phyloP scores from a whole-genome alignment of 2,888 invertebrate genomes.

The Lissonota sp. region DNA sequence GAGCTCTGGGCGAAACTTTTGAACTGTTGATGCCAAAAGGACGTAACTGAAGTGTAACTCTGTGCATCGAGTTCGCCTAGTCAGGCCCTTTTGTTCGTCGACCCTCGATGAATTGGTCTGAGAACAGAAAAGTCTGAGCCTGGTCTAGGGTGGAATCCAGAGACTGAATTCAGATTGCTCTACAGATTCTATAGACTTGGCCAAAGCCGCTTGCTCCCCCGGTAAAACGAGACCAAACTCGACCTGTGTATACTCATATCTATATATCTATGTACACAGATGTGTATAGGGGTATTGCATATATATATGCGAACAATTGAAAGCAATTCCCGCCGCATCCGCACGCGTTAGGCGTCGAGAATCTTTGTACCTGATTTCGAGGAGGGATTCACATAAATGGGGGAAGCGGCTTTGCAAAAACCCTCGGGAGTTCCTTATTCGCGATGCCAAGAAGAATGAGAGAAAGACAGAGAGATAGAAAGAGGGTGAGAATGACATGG shows the following conservation, averaged over 20 bases:
- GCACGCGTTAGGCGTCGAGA: conserved; percentile 30
- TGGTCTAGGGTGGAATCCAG: conserved; percentile 15
- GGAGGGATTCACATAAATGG: conserved; percentile 21
- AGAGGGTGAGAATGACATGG: no score
- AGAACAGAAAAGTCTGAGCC: not conserved
- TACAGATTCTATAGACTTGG: conserved; percentile 53
- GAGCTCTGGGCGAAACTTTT: no score
- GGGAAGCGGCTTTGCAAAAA: not conserved
- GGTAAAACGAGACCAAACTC: conserved; percentile 9
- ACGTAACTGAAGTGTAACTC: no score
- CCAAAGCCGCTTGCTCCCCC: conserved; percentile 38
- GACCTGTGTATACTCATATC: not conserved
- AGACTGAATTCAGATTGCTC: conserved; percentile 46
- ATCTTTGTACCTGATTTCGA: conserved; percentile 47
- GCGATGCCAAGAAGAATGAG: conserved; percentile 3
- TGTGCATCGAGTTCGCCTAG: no score
- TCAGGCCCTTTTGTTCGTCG: not conserved
- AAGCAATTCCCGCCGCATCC: conserved; percentile 12
- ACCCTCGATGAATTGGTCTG: not conserved
- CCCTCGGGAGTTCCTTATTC: conserved; percentile 33
- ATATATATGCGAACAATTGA: conserved; percentile 32
- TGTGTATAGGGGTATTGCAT: no score
- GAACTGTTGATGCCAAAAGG: no score
- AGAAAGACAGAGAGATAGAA: not conserved
- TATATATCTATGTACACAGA: not conserved